These are phyloP conservation scores for Carollia perspicillata DNA, from an alignment of 2,113 vertebrate species.

Conservation along the genomic window DNA sequence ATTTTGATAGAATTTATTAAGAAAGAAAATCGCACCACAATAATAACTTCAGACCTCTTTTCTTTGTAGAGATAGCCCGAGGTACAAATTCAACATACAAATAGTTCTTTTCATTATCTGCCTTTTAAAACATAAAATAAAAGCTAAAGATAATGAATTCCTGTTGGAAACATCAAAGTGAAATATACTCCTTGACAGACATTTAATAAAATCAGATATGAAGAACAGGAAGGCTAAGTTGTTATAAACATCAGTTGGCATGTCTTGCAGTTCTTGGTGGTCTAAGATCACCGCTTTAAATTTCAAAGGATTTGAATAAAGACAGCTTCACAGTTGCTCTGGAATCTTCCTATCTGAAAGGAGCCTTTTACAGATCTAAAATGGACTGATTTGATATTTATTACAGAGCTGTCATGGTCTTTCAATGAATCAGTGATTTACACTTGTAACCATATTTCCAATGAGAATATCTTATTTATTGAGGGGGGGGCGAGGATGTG, in stretches of 20 bases:
- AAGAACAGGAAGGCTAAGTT: conserved; percentile 63
- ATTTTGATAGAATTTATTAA: conserved; percentile 42
- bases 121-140: conserved; percentile 51
- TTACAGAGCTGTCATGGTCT: conserved; percentile 57
- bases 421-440: conserved; percentile 47
- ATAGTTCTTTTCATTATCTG: conserved; percentile 62
- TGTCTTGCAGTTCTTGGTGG: conserved; percentile 72
- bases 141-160: conserved; percentile 66
- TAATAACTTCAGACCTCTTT: conserved; percentile 46
- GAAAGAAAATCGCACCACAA: conserved; percentile 46
- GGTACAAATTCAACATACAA: conserved; percentile 62
- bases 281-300: conserved; percentile 70
- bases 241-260: conserved; percentile 73
- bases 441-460: not conserved
- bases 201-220: conserved; percentile 71
- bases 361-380: conserved; percentile 60
- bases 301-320: conserved; percentile 79
- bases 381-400: conserved; percentile 57
- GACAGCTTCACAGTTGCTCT: conserved; percentile 71
- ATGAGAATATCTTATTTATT: conserved; percentile 60
- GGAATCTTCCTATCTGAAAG: conserved; percentile 65
- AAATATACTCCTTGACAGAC: conserved; percentile 66
- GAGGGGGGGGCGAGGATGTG: not conserved
- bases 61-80: conserved; percentile 50
- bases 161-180: conserved; percentile 71